Conservation (phyloP, 2,797 vertebrate species). For the Sitta carolinensis region DNA sequence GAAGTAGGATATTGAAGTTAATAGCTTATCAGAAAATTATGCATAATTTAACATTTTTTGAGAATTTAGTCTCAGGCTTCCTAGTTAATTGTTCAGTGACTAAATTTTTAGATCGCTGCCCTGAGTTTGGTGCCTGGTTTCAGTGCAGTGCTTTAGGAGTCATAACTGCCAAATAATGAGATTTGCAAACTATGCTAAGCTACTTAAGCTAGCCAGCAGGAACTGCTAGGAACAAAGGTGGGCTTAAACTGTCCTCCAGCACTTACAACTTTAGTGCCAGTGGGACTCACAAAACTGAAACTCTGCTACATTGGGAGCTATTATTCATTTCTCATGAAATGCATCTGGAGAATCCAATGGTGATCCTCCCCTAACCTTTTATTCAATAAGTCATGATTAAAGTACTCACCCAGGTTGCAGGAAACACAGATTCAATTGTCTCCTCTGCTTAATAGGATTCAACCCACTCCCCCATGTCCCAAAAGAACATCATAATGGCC, state of each 20-base stretch:
- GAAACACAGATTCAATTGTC: constrained; percentile 25
- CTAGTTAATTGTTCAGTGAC: neutral
- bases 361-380: constrained; percentile 6
- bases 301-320: neutral
- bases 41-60: neutral
- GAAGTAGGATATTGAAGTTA: neutral
- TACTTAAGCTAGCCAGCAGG: neutral
- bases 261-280: neutral
- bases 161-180: neutral
- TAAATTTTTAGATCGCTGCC: neutral
- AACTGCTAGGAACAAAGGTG: neutral
- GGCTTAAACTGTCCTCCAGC: neutral
- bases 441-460: constrained; percentile 39
- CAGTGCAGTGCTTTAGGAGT: neutral
- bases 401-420: neutral
- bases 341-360: neutral
- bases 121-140: neutral
- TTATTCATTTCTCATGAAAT: neutral
- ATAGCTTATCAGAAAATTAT: neutral
- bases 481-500: constrained; percentile 33
- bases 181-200: neutral
- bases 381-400: constrained; percentile 28
- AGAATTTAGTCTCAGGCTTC: neutral
- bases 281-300: neutral
- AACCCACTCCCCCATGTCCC: neutral